phyloP scores from a whole-genome alignment of 2,888 invertebrate species.

The Willowsia nigromaculata region DNA sequence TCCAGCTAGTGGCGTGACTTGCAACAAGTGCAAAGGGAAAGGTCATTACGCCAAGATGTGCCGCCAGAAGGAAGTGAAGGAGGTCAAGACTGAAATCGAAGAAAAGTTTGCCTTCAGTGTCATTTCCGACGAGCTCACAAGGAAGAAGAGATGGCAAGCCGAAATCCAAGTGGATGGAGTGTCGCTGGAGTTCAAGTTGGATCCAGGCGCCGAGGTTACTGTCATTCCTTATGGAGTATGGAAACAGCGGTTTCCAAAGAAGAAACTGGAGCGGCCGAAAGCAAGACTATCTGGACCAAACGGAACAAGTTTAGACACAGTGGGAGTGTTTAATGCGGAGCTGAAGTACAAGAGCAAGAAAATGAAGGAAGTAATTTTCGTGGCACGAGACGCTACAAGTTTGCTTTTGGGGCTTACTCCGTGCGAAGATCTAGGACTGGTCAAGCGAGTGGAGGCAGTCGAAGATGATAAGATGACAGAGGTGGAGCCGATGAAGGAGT shows the following conservation, averaged over 20 bases:
- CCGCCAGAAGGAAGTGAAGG: too few species aligned
- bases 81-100: too few species aligned
- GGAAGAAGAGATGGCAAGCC: slow-evolving; percentile 46
- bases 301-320: neutral
- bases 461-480: neutral
- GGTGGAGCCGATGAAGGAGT: neutral
- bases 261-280: too few species aligned
- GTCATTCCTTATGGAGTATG: slow-evolving; percentile 38
- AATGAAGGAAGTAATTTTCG: neutral
- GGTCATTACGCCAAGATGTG: neutral
- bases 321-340: neutral
- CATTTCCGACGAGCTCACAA: too few species aligned
- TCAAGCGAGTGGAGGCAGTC: neutral
- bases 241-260: neutral
- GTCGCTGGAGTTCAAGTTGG: slow-evolving; percentile 52
- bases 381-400: neutral
- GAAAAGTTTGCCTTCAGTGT: too few species aligned
- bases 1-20: neutral
- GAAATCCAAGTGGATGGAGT: neutral
- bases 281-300: slow-evolving; percentile 1
- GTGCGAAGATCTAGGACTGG: slow-evolving; percentile 36
- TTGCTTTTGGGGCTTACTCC: slow-evolving; percentile 33
- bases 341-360: neutral
- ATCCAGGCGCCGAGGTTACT: slow-evolving; percentile 69
- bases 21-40: neutral